Evolutionary conservation across 2,797 vertebrate species (phyloP), one percentile per base, ranked within the genome.

Genomic region (Sebastes matsubarae): DNA sequence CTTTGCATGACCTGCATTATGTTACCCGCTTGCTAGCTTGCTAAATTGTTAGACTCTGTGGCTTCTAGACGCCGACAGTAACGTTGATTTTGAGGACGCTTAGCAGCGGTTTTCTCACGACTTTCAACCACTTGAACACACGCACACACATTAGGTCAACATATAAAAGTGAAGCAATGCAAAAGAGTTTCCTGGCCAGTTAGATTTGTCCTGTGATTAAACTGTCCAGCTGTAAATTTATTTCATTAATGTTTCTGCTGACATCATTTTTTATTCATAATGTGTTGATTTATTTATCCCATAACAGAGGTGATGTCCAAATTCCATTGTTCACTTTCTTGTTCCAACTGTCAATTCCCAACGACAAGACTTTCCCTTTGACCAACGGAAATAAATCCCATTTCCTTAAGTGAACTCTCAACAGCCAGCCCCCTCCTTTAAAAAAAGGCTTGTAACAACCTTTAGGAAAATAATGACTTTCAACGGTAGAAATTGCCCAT

Each of bases 301-400:
- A 67, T 9, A 68, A 36, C 13, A 57, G 8, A 14, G 22, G 4
- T 38, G 55, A 36, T 14, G 18, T 61, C 22, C 5, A 66, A 30
- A 54, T n/a, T 30, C 18, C 13, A 50, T 27, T 65, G 14, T 77
- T 60, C 60, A n/a, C 18, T 67, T 63, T 80, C 20, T 61, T 58
- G 8, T 54, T 76, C 52, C 29, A 34, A 29, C 95, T 97, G 94
- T 94, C 84, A 91, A 86, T 87, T 94, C 88, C 74, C 68, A 80
- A 73, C 29, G 16, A 69, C 29, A 68, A 52, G 72, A 82, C 75
- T 87, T 90, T 84, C 86, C 87, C 84, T 94, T 96, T 1, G 4
- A 95, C 89, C 88, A 95, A 94, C 94, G 90, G 94, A 97, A 96
- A 96, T 96, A 94, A 96, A 96, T 96, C 96, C 96, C 94, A 96